Conservation (phyloP, 2,888 invertebrate species). For the Volucella zonaria region DNA sequence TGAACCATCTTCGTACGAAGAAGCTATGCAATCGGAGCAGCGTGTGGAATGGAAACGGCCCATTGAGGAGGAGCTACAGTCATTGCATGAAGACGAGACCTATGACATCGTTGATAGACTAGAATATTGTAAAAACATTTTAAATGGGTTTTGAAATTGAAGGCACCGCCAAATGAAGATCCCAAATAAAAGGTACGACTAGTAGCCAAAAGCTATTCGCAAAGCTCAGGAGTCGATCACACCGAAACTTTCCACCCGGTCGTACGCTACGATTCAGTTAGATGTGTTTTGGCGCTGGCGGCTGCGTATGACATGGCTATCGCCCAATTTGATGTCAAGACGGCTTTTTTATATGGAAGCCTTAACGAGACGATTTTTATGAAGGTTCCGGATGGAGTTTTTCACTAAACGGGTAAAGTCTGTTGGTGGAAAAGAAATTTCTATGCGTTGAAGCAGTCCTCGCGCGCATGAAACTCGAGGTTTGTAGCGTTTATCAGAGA, state of each 20-base stretch:
- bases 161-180: not conserved
- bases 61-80: too few relatives aligned
- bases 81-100: too few relatives aligned
- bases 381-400: not conserved
- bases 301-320: too few relatives aligned
- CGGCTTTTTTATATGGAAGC: too few relatives aligned
- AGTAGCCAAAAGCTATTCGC: not conserved
- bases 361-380: too few relatives aligned
- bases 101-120: too few relatives aligned
- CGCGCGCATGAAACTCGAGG: not conserved
- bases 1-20: too few relatives aligned
- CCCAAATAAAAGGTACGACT: not conserved
- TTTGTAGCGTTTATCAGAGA: not conserved
- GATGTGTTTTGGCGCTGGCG: not conserved
- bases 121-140: too few relatives aligned
- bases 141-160: not conserved
- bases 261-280: not conserved
- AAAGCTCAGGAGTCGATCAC: not conserved
- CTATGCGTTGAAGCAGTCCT: not conserved
- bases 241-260: not conserved
- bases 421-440: not conserved
- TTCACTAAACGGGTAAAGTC: not conserved
- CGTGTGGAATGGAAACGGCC: not conserved
- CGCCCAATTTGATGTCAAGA: not conserved
- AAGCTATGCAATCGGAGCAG: not conserved